Evolutionary conservation across 2,888 invertebrate species (phyloP), one percentile per base, ranked within the genome.

Genomic region (Chaetoderma sp.): DNA sequence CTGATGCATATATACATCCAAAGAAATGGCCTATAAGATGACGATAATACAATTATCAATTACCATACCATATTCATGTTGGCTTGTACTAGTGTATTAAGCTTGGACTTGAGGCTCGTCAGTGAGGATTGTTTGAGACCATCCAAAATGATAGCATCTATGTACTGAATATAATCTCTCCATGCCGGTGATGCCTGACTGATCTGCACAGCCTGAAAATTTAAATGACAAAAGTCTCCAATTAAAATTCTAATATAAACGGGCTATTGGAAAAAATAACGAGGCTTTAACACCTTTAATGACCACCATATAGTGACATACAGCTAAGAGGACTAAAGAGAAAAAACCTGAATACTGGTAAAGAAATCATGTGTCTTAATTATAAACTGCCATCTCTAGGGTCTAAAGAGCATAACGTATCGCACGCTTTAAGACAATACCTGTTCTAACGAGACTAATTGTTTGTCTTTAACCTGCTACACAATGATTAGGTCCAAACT

Each of bases 121-220:
- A 83, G 71, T 13, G 82, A 78, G 18, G 83, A 78, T 60, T 83
- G 82, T 63, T 85, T 86, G 21, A 86, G 76, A 13, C 86, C 86
- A 62, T 84, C 83, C 64, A 86, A 71, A 5, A 86, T 81, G 27
- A 86, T 83, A 52, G 82, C 82, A 68, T 86, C 86, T 44, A 86
- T 80, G 67, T 83, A 85, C 70, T 83, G 83, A 6, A 86, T 78
- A 67, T 86, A 86, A 49, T 85, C 83, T 66, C 81, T 79, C 86
- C 86, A 86, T 16, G 84, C 85, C 39, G 86, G 86, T 0, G 86
- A 86, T 0, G 85, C 85, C 71, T 84, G 81, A 36, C 82, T 82
- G 62, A 85, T 84, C 74, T 84, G 80, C 21, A 83, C 83, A 28
- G 80, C 81, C 83, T 83, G 72, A 21, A 27, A 55, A 63, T 62